Base-by-base conservation (phyloP, 2,888 invertebrate genomes). In the Penaeus monodon region DNA sequence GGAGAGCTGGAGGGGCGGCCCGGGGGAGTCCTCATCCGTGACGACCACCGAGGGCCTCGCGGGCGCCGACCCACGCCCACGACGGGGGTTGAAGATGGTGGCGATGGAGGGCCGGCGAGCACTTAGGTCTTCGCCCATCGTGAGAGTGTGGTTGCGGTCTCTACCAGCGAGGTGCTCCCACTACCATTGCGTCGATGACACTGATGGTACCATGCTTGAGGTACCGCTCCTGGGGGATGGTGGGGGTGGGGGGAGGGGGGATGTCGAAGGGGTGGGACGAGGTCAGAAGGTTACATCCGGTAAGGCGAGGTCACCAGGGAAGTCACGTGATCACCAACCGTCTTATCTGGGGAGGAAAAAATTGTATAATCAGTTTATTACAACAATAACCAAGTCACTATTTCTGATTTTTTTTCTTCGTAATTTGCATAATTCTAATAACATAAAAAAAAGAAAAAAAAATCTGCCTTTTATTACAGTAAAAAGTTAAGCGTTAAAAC, bases 1-100 rank as follows among this genome's bases (percentile, higher is more conserved):
- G 49, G 86, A 85, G 38, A 89, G 89, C 64, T 85, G 81, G 33
- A 88, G 70, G 78, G 85, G 84, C 66, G 81, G 81, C 8, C 76
- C 76, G n/a, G 87, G 81, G 38, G 81, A 73, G 81, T 89, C 89
- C 66, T 89, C 89, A 27, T 89, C 89, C 2, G 89, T 89, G 20
- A 89, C 86, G 22, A 89, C 89, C 29, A 89, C 89, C 20, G 89
- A 89, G 14, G 89, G 89, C n/a, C 89, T 76, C 27, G 81, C 66
- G 76, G 82, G 88, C 33, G 82, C 49, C 7, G 65, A 73, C 24
- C 86, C 86, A 44, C 81, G 77, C 49, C 86, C 84, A 38, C 70
- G 70, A 8, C 89, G 85, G 14, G 89, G 89, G 84, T 89, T 89
- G 84, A 89, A 89, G 66, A 89, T 89, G 65, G 89, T 89, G 44